A percentile compares a stretch with the other conserved stretches of the same genome.
Conservation (phyloP, 2,113 vertebrate genomes). For the Catharus minimus region DNA sequence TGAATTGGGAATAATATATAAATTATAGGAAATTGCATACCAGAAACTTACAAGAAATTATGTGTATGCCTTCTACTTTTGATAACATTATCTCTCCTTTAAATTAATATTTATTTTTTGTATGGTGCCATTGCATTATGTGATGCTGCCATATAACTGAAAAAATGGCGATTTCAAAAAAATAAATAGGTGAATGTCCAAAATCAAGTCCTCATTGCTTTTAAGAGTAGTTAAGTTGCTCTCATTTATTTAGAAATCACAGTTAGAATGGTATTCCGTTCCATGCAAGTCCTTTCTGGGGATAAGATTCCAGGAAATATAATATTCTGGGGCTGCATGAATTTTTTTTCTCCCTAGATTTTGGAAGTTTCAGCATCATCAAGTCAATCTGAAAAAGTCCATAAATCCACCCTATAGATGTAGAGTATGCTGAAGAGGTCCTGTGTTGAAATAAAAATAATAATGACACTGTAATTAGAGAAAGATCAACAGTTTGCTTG, state of each 20-base stretch:
- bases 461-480: constrained; percentile 6
- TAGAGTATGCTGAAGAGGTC: background rate
- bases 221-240: background rate
- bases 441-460: constrained; percentile 13
- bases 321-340: background rate
- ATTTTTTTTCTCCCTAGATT: background rate
- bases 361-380: background rate
- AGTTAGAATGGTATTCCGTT: background rate
- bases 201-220: constrained; percentile 1
- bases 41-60: background rate
- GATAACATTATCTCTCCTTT: background rate
- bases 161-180: background rate
- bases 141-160: background rate
- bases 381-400: background rate
- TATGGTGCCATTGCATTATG: background rate
- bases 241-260: background rate
- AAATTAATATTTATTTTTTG: constrained; percentile 1
- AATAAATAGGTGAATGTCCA: background rate
- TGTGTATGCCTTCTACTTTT: background rate
- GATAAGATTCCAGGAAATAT: background rate
- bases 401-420: background rate
- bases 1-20: background rate
- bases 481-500: constrained; percentile 31
- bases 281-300: background rate
- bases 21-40: background rate